Percentiles rank a stretch among this genome's conserved stretches.
These are phyloP conservation scores for Manduca sexta DNA, from an alignment of 1,140 invertebrate species.

Conservation along the genomic window DNA sequence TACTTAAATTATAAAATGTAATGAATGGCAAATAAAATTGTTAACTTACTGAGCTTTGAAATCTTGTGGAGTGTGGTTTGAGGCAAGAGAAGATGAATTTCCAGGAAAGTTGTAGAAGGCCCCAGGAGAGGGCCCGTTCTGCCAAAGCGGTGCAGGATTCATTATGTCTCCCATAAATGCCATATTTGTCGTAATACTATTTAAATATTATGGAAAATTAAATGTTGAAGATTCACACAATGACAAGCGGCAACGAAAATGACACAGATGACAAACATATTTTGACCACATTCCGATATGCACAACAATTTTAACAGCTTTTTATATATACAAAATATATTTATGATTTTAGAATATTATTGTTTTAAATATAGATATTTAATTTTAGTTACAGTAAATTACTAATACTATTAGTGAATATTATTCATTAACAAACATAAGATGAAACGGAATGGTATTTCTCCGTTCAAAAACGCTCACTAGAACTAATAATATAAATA, in stretches of 20 bases:
- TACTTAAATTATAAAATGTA: no score
- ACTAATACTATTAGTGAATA: no score
- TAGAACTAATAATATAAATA: no score
- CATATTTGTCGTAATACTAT: constrained; percentile 26
- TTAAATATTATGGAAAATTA: not conserved
- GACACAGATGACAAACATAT: constrained; percentile 50
- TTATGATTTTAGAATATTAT: no score
- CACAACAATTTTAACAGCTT: not conserved
- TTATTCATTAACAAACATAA: no score
- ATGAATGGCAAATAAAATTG: not conserved
- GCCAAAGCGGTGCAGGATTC: constrained; percentile 76
- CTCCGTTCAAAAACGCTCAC: no score
- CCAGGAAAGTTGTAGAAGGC: constrained; percentile 82
- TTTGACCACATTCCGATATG: constrained; percentile 27
- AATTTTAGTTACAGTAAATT: no score
- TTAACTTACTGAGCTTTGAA: constrained; percentile 79
- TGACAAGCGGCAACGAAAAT: constrained; percentile 50
- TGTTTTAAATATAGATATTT: no score
- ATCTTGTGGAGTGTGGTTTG: constrained; percentile 60
- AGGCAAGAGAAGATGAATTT: constrained; percentile 38
- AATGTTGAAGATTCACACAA: constrained; percentile 12
- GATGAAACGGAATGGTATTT: no score
- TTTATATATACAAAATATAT: no score
- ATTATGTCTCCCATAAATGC: constrained; percentile 59
- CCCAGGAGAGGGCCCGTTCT: constrained; percentile 81